Evolutionary conservation across 2,888 invertebrate species (phyloP).

Genomic region (Arrhopalites spinosus): DNA sequence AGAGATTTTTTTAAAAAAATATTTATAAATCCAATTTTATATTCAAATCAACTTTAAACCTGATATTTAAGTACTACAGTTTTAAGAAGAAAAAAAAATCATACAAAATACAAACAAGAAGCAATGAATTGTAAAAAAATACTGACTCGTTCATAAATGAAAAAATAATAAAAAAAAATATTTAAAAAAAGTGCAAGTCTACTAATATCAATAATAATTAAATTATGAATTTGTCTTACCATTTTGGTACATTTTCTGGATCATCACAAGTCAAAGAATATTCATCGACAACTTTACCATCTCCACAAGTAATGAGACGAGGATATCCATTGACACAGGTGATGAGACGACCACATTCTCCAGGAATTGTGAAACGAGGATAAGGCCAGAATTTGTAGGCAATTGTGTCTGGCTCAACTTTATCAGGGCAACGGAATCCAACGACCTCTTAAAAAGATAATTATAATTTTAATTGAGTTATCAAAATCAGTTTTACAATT

Average conservation of each 20-base stretch:
- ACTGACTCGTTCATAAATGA: too few relatives aligned
- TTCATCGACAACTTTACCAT: constrained; percentile 85
- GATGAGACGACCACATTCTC: constrained; percentile 83
- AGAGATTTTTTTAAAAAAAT: background rate
- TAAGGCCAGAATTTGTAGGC: constrained; percentile 91
- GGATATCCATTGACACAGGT: constrained; percentile 91
- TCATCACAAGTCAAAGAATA: constrained; percentile 82
- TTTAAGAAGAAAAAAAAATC: background rate
- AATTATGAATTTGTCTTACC: constrained; percentile 44
- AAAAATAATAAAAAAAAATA: constrained; percentile 4
- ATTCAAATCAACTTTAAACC: too few relatives aligned
- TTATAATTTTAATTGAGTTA: background rate
- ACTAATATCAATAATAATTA: constrained; percentile 20
- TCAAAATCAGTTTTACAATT: background rate
- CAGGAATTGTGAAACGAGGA: constrained; percentile 86
- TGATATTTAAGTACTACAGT: too few relatives aligned
- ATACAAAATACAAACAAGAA: background rate
- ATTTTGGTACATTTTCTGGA: constrained; percentile 62
- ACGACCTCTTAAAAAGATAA: constrained; percentile 71
- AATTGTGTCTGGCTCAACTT: constrained; percentile 77
- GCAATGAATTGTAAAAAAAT: background rate
- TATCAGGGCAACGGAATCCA: constrained; percentile 88
- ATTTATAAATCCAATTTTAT: background rate
- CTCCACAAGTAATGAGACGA: constrained; percentile 83
- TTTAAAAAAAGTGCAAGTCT: constrained; percentile 19